Percentiles rank a stretch among this genome's conserved stretches.
These are phyloP conservation scores for Sinotaia quadrata DNA, from an alignment of 2,888 invertebrate species.

Conservation along the genomic window DNA sequence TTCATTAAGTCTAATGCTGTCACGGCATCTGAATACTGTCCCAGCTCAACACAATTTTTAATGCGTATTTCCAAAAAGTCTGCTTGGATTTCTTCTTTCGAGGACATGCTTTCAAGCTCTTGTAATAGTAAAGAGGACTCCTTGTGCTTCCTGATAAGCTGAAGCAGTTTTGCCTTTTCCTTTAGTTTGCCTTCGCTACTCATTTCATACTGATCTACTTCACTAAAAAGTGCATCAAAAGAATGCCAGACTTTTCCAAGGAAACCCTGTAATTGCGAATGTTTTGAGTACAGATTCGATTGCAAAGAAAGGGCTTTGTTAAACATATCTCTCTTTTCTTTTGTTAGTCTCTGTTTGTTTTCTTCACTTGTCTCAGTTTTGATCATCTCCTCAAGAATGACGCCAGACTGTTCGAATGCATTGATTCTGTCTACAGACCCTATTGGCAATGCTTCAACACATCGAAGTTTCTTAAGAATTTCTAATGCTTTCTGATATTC, in stretches of 20 bases:
- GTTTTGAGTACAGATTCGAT: background rate
- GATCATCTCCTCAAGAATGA: background rate
- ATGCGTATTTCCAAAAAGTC: background rate
- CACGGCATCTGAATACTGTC: background rate
- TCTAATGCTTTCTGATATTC: background rate
- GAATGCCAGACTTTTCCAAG: background rate
- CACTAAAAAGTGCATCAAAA: background rate
- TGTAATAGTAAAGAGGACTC: background rate
- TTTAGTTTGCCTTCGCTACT: background rate
- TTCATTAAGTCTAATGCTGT: background rate
- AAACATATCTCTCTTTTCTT: background rate
- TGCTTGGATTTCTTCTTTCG: background rate
- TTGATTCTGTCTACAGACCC: slow-evolving; percentile 1
- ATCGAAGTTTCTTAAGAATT: background rate
- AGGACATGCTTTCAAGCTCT: background rate
- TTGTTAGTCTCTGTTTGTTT: background rate
- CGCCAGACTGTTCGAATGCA: background rate
- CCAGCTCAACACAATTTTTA: background rate
- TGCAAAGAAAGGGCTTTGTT: background rate
- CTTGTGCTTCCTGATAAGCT: background rate
- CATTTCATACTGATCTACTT: background rate
- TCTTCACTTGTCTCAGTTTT: background rate
- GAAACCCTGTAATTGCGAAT: background rate
- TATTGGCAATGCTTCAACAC: too few species aligned
- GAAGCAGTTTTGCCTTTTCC: background rate